Conservation (phyloP, 2,888 invertebrate genomes). For the Harpalus rufipes region DNA sequence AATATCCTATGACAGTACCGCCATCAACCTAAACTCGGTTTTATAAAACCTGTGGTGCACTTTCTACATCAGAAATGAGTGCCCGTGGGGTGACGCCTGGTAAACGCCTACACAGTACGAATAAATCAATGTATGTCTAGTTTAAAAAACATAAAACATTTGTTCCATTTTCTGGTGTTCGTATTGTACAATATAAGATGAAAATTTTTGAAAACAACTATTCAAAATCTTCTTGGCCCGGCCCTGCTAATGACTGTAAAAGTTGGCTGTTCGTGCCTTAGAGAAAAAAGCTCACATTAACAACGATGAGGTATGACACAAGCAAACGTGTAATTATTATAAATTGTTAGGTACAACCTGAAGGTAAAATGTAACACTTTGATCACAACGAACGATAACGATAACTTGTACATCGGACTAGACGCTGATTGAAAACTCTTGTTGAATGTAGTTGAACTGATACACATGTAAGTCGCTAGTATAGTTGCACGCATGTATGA, state of each 20-base stretch:
- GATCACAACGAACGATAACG: conserved; percentile 65
- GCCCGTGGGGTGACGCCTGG: too few species aligned
- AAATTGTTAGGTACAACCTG: conserved; percentile 42
- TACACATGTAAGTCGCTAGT: conserved; percentile 56
- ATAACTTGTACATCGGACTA: conserved; percentile 42
- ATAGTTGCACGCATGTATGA: conserved; percentile 61
- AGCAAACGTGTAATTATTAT: conserved; percentile 57
- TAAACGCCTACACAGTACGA: too few species aligned
- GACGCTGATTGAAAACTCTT: conserved; percentile 64
- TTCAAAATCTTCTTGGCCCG: not conserved
- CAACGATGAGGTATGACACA: conserved; percentile 52
- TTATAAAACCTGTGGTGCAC: too few species aligned
- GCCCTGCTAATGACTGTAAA: conserved; percentile 16
- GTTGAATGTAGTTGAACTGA: conserved; percentile 64
- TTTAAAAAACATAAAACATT: too few species aligned
- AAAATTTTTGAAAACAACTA: not conserved
- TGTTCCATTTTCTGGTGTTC: too few species aligned
- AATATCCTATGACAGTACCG: too few species aligned
- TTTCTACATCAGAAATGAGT: too few species aligned
- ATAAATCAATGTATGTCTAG: too few species aligned
- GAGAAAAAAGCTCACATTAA: conserved; percentile 50
- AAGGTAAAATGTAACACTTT: conserved; percentile 55
- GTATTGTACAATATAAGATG: too few species aligned
- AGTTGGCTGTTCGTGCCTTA: conserved; percentile 64
- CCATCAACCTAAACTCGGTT: too few species aligned